Base-by-base conservation (phyloP, 2,113 vertebrate species). In the Myodes glareolus region DNA sequence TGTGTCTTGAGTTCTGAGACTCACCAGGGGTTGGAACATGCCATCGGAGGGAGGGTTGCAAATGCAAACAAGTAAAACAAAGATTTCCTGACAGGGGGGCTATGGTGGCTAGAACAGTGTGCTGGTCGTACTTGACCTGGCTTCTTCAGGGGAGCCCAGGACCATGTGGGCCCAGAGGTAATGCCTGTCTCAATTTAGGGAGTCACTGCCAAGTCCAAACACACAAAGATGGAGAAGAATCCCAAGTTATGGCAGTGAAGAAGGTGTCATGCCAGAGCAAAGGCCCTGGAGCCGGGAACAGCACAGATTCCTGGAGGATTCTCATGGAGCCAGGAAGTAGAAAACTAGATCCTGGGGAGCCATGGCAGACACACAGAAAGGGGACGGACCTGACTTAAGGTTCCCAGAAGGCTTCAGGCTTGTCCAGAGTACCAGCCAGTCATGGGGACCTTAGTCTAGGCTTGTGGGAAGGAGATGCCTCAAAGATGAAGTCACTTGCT, bases 251-350 rank as follows among this genome's bases (percentile, higher is more conserved):
- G 23, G 17, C 31, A 70, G 21, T 52, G 47, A 72, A 52, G 21
- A 84, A 23, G 21, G 47, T 21, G 6, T 70, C 45, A 50, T 13
- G 25, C 17, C 7, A 5, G 14, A n/a, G 27, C 39, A 27, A 47
- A 67, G 67, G 39, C 52, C 27, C 13, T 36, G 42, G 8, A n/a
- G 0, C 21, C 14, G 12, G 21, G 31, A 50, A 63, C 23, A 52
- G 12, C 8, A 11, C 45, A n/a, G 0, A 39, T 36, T 3, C 2
- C 29, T 9, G 29, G 12, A 21, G 95, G 36, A 52, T 42, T 16
- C 31, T 39, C 6, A 47, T 8, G 0, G 27, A 11, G 27, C 13
- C 0, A 5, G 29, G 67, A 58, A 25, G 45, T 0, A 16, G 39
- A 25, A 19, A 39, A 12, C 14, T 9, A 72, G 84, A 21, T 39